Conservation (phyloP, 2,888 invertebrate genomes). For the Capitulum mitella region DNA sequence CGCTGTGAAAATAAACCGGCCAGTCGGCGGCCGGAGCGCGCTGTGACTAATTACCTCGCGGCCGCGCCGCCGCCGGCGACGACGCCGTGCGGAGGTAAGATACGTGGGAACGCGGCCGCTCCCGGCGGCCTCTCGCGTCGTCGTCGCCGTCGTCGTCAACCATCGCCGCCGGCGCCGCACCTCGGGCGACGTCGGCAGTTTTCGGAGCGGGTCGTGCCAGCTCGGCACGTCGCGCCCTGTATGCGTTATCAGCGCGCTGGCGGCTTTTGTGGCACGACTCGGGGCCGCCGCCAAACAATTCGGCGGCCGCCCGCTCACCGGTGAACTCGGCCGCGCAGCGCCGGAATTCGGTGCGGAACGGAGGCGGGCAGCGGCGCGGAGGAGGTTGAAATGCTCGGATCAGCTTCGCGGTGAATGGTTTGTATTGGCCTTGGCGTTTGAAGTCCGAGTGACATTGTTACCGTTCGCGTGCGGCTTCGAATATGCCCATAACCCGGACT, state of each 20-base stretch:
- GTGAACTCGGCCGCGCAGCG: too few species aligned
- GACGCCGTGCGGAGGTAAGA: background rate
- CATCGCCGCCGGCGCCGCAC: background rate
- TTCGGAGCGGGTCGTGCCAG: background rate
- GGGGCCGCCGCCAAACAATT: too few species aligned
- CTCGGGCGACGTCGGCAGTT: background rate
- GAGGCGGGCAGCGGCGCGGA: too few species aligned
- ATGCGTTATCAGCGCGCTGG: background rate
- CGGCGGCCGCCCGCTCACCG: too few species aligned
- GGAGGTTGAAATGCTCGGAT: too few species aligned
- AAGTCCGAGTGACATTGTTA: too few species aligned
- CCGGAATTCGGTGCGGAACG: too few species aligned
- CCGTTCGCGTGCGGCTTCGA: too few species aligned
- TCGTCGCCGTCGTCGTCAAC: background rate
- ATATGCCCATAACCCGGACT: too few species aligned
- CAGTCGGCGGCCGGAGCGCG: background rate
- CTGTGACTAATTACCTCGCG: constrained; percentile 7
- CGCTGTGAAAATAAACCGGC: constrained; percentile 9
- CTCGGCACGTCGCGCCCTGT: background rate
- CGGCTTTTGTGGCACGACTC: background rate
- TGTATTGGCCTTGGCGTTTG: too few species aligned
- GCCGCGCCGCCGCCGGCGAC: background rate
- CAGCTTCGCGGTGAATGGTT: too few species aligned
- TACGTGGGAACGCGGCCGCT: constrained; percentile 20
- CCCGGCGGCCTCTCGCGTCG: background rate